Base-by-base conservation (phyloP, 2,113 vertebrate genomes). In the Suricata suricatta region DNA sequence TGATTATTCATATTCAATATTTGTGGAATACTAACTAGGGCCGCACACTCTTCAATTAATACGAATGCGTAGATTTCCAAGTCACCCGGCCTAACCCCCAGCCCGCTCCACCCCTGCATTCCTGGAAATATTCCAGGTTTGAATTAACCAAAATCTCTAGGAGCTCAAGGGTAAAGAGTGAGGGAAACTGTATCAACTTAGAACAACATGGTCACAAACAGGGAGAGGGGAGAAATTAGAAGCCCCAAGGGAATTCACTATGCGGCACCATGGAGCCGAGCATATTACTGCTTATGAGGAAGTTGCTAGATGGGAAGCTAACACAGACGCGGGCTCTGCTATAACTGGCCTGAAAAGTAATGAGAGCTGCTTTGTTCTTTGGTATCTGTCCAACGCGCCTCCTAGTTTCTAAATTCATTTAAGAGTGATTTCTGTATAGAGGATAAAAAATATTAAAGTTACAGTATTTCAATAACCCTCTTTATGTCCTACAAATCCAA, bases 401-500 rank as follows among this genome's bases (percentile, higher is more conserved):
- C 95, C 95, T 92, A 88, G 89, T 96, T 98, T 98, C 98, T 98
- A 98, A 98, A 99, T 98, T 98, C 98, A 97, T 96, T 98, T 98
- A 98, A 98, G 98, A 98, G 97, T 98, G 98, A 98, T 98, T 98
- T 97, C 95, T 95, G 90, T 89, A 86, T n/a, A 97, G 87, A 98
- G 97, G 92, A 89, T 98, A 96, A 97, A 98, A 98, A 97, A 95
- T 97, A 97, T 98, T 98, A 98, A 97, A 97, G 94, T 96, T 96
- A 94, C 97, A 98, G 98, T 97, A 97, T 98, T 98, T 98, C 98
- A 97, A 97, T 97, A 98, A 98, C 96, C 97, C 95, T 95, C 87
- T 98, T 98, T 98, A 98, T 97, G 98, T 98, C 95, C 90, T 97
- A 97, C 97, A 97, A 98, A 98, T 98, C 98, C 98, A 98, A 96